A percentile compares a stretch with the other conserved stretches of the same genome.
phyloP scores from a whole-genome alignment of 2,113 vertebrate genomes.

The Burhinus bistriatus region DNA sequence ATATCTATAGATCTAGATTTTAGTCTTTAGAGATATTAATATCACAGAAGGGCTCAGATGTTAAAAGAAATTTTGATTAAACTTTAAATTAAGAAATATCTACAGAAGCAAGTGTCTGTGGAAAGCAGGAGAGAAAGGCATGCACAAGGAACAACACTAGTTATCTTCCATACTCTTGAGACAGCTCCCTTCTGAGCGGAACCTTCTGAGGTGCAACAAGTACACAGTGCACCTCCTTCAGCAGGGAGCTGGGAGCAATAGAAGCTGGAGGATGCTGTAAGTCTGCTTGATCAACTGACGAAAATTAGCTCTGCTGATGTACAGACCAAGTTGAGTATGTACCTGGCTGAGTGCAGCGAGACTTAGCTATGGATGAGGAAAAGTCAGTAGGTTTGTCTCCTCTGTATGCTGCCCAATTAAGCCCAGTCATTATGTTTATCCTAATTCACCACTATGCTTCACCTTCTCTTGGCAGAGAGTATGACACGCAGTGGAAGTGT shows the following conservation, averaged over 20 bases:
- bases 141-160: background rate
- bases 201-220: background rate
- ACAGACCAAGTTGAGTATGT: background rate
- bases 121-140: background rate
- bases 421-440: background rate
- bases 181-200: background rate
- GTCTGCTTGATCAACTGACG: background rate
- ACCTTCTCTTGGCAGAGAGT: background rate
- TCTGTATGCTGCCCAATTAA: background rate
- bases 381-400: background rate
- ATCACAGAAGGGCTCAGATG: background rate
- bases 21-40: conserved; percentile 22
- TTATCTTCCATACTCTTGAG: background rate
- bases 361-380: background rate
- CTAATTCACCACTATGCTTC: background rate
- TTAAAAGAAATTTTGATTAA: conserved; percentile 33
- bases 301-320: background rate
- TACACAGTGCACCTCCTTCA: background rate
- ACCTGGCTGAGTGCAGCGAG: background rate
- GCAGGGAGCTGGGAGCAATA: background rate
- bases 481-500: background rate
- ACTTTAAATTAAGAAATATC: conserved; percentile 31
- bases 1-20: background rate
- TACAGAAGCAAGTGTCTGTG: background rate
- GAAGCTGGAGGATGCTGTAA: background rate